Evolutionary conservation across 2,888 invertebrate species (phyloP).

Genomic region (Rambutsinella grinnellia): DNA sequence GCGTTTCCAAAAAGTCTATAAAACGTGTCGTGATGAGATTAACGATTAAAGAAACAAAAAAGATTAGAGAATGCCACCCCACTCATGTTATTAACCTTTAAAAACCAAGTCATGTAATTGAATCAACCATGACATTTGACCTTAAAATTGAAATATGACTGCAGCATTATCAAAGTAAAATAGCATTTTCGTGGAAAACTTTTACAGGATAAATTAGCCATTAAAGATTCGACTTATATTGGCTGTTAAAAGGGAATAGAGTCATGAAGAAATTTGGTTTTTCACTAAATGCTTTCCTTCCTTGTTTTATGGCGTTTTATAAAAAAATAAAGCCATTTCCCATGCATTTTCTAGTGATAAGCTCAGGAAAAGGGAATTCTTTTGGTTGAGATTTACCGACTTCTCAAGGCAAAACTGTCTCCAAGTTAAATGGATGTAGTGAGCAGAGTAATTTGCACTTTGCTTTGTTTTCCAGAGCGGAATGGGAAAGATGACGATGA

Average conservation of each 20-base stretch:
- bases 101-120: too few relatives aligned
- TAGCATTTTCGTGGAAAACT: too few relatives aligned
- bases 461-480: background rate
- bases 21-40: conserved; percentile 7
- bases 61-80: conserved; percentile 17
- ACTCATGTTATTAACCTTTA: conserved; percentile 34
- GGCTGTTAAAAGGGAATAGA: too few relatives aligned
- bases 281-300: conserved; percentile 19
- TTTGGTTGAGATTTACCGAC: background rate
- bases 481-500: too few relatives aligned
- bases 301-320: conserved; percentile 5
- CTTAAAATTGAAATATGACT: too few relatives aligned
- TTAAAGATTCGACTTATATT: too few relatives aligned
- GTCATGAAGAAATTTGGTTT: too few relatives aligned
- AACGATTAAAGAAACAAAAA: conserved; percentile 6
- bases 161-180: too few relatives aligned
- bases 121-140: conserved; percentile 38
- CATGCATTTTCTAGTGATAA: conserved; percentile 2
- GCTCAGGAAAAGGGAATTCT: background rate
- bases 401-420: background rate
- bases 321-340: background rate
- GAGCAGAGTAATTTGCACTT: background rate
- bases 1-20: background rate
- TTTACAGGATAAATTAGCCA: too few relatives aligned
- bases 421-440: background rate